Evolutionary conservation across 2,797 vertebrate species (phyloP).

Genomic region (Heteromormyrus szaboi): DNA sequence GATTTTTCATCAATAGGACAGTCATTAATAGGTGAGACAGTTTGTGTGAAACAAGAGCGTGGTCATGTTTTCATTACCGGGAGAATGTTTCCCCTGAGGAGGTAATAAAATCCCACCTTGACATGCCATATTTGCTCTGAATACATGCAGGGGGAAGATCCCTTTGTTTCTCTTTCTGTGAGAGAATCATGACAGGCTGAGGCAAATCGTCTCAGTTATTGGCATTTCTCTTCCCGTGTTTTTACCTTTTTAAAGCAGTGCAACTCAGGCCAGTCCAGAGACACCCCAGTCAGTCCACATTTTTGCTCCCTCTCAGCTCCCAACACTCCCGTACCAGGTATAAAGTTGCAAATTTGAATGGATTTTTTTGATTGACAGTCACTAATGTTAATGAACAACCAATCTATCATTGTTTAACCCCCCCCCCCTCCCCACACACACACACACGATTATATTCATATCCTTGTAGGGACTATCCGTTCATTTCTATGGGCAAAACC

Average conservation of each 20-base stretch:
- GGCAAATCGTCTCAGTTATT: slow-evolving; percentile 60
- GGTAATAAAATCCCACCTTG: slow-evolving; percentile 57
- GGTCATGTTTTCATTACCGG: slow-evolving; percentile 58
- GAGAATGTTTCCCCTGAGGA: slow-evolving; percentile 51
- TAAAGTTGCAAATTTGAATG: not conserved
- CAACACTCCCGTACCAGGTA: not conserved
- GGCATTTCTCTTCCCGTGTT: slow-evolving; percentile 6
- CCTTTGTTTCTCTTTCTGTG: slow-evolving; percentile 41
- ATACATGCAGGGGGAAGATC: slow-evolving; percentile 56
- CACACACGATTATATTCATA: not conserved
- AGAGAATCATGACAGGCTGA: slow-evolving; percentile 63
- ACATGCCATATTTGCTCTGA: slow-evolving; percentile 66
- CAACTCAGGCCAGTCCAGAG: not conserved
- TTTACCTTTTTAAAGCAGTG: slow-evolving; percentile 38
- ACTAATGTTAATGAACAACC: not conserved
- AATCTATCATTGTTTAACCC: not conserved
- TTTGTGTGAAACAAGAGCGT: slow-evolving; percentile 53
- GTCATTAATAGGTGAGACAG: slow-evolving; percentile 51
- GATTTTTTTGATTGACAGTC: not conserved
- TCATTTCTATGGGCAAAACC: not conserved
- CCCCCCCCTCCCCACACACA: not conserved
- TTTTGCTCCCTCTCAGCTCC: not conserved
- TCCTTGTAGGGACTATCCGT: not conserved
- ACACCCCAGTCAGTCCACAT: not conserved
- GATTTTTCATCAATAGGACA: slow-evolving; percentile 26